phyloP scores from a whole-genome alignment of 2,888 invertebrate genomes.

The Agriopis leucophaearia region DNA sequence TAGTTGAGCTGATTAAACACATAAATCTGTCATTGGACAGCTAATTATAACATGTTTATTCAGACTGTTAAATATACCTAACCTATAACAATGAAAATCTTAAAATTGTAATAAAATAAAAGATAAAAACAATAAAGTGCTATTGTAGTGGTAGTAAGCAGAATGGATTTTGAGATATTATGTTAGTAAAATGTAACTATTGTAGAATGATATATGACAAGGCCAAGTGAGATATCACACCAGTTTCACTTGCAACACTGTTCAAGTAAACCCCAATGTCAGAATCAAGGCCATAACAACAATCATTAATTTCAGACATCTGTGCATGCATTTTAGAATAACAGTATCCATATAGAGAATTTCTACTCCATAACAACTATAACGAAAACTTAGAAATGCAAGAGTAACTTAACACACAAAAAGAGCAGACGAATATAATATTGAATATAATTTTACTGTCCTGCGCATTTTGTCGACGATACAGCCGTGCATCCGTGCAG shows the following conservation, averaged over 20 bases:
- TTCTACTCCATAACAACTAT: background rate
- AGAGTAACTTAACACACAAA: background rate
- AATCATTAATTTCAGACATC: conserved; percentile 45
- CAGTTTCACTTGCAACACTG: conserved; percentile 50
- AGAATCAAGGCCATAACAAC: conserved; percentile 77
- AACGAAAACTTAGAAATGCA: background rate
- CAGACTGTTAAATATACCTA: background rate
- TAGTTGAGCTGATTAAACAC: too few species aligned
- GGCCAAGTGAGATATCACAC: conserved; percentile 54
- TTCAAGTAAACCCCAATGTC: conserved; percentile 63
- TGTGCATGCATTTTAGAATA: conserved; percentile 11
- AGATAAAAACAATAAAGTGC: background rate
- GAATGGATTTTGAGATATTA: conserved; percentile 13
- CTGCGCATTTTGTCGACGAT: conserved; percentile 40
- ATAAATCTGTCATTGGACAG: background rate
- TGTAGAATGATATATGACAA: conserved; percentile 50
- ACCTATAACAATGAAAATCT: background rate
- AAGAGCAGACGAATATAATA: background rate
- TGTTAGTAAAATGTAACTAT: conserved; percentile 12
- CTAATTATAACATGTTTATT: background rate
- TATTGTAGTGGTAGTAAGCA: background rate
- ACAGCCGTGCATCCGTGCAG: conserved; percentile 60
- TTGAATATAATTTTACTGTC: conserved; percentile 5
- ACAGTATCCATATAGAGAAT: conserved; percentile 1
- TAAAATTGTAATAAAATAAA: background rate